Percentiles rank a stretch among this genome's conserved stretches.
Conservation (phyloP, 1,140 invertebrate genomes). For the Helicoverpa zea region DNA sequence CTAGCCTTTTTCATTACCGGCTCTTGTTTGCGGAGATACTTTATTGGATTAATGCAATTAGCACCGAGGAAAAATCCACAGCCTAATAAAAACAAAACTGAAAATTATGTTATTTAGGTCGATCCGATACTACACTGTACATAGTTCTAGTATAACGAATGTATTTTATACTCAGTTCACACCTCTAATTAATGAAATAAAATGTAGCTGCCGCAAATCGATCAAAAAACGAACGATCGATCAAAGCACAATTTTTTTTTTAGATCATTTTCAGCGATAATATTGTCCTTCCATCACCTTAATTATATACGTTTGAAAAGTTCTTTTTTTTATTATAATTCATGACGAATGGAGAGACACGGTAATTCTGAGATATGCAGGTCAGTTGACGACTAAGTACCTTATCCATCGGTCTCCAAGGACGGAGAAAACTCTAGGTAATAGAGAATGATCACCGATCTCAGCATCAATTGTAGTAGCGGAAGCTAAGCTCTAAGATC, state of each 20-base stretch:
- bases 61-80: too few relatives aligned
- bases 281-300: too few relatives aligned
- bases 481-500: slow-evolving; percentile 6
- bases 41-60: not conserved
- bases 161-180: not conserved
- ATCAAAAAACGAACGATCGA: too few relatives aligned
- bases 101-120: not conserved
- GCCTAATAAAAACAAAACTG: too few relatives aligned
- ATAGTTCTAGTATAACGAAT: not conserved
- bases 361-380: too few relatives aligned
- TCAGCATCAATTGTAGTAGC: slow-evolving; percentile 10
- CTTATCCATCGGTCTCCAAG: not conserved
- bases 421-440: not conserved
- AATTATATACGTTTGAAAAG: too few relatives aligned
- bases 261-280: too few relatives aligned
- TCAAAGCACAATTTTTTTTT: too few relatives aligned
- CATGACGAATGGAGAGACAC: too few relatives aligned
- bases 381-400: not conserved
- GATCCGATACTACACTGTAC: not conserved
- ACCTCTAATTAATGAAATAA: too few relatives aligned
- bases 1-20: slow-evolving; percentile 22
- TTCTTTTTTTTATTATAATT: too few relatives aligned
- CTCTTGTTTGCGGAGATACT: not conserved
- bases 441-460: not conserved
- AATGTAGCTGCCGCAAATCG: too few relatives aligned